Evolutionary conservation across 2,797 vertebrate genomes (phyloP).

Genomic region (Hypotaenidia okinawae): DNA sequence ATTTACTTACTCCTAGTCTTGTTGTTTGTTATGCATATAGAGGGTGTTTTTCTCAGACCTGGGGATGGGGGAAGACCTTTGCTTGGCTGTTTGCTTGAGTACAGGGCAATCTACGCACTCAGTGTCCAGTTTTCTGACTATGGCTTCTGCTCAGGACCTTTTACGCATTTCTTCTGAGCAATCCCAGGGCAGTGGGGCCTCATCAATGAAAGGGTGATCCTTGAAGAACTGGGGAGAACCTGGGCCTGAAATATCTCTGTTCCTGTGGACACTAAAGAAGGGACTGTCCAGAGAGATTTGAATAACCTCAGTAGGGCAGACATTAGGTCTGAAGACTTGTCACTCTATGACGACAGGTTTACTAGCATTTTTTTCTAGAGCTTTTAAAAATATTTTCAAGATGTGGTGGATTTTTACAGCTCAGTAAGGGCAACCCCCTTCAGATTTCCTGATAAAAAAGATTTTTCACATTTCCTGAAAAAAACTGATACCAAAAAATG

Average conservation of each 20-base stretch:
- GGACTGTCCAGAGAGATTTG: background rate
- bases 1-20: background rate
- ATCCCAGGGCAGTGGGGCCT: background rate
- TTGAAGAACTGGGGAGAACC: background rate
- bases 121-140: background rate
- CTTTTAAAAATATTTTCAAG: background rate
- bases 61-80: background rate
- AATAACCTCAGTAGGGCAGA: background rate
- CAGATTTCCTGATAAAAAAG: background rate
- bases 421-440: background rate
- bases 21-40: background rate
- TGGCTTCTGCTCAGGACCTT: background rate
- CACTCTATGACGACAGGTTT: background rate
- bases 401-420: background rate
- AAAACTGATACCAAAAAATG: background rate
- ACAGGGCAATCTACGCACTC: background rate
- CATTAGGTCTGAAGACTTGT: background rate
- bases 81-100: background rate
- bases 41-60: background rate
- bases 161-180: accelerated
- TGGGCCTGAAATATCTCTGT: background rate
- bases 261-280: background rate
- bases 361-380: background rate
- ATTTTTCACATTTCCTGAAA: too few species aligned
- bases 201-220: accelerated